A percentile compares a stretch with the other conserved stretches of the same genome.
Conservation (phyloP, 2,888 invertebrate genomes). For the Keiferia lycopersicella region DNA sequence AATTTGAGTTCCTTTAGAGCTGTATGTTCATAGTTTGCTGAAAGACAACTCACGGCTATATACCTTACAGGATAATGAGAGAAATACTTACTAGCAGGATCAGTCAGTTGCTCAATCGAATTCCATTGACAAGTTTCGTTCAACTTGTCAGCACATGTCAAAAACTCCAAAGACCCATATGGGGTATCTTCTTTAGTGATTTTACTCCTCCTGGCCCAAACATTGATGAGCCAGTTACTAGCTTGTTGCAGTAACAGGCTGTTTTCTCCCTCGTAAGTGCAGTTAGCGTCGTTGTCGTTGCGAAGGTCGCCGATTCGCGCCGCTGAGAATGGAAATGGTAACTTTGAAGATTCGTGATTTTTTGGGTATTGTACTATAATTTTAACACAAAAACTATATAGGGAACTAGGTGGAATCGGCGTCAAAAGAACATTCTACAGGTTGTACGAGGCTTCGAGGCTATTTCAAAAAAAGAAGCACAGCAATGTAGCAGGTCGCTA, state of each 20-base stretch:
- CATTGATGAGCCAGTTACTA: slow-evolving; percentile 90
- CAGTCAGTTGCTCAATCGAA: slow-evolving; percentile 71
- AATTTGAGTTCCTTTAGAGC: no score
- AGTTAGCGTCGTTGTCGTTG: slow-evolving; percentile 92
- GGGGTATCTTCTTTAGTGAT: slow-evolving; percentile 80
- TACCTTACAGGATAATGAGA: not conserved
- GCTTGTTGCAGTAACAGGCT: slow-evolving; percentile 93
- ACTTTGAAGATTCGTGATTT: not conserved
- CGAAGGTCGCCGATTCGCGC: slow-evolving; percentile 87
- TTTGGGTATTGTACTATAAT: no score
- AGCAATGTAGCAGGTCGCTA: no score
- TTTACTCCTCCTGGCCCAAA: slow-evolving; percentile 74
- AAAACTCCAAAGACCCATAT: slow-evolving; percentile 83
- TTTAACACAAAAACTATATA: no score
- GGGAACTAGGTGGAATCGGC: no score
- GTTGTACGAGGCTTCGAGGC: no score
- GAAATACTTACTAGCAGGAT: slow-evolving; percentile 75
- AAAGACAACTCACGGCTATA: no score
- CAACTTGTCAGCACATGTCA: slow-evolving; percentile 79
- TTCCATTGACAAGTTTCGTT: slow-evolving; percentile 74
- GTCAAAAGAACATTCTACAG: no score
- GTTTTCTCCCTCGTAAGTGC: slow-evolving; percentile 96
- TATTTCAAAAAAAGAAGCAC: no score
- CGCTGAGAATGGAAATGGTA: slow-evolving; percentile 63
- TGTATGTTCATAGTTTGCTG: no score